Evolutionary conservation across 2,113 vertebrate genomes (phyloP), one percentile per base, ranked within the genome.

Genomic region (Corythoichthys haematopterus): DNA sequence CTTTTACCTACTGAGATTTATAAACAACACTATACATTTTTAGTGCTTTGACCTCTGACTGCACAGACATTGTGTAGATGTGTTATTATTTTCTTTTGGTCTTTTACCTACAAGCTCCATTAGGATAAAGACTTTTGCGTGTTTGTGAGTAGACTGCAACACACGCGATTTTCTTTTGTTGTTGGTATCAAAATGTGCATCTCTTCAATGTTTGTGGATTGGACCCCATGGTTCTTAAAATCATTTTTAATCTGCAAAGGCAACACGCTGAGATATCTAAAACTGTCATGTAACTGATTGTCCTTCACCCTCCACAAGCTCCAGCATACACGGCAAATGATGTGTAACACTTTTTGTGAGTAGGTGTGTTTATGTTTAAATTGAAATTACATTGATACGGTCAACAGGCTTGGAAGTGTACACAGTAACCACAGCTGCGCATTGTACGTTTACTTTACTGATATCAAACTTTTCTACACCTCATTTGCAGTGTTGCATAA

Each of bases 241-340:
- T 35, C 28, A 35, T 56, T 79, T 70, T 72, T 84, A 81, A 85
- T 86, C 82, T 62, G 66, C 15, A 11, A 14, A 81, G 74, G 60
- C 51, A 74, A 82, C 82, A 80, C 75, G 68, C 80, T 74, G 80
- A 80, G 68, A 80, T 83, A 82, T 83, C 77, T 77, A 65, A 56
- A 72, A 68, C 70, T 46, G 40, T 43, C 40, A 43, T 1, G 3
- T 8, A 2, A 74, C 80, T 74, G 68, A 68, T 80, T 20, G 52
- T 64, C 57, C 65, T 14, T 65, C 52, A 64, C 63, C 73, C 70
- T 70, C 79, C 48, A 53, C 35, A 36, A 15, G 12, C 65, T 52
- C 72, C 36, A 40, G n/a, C 65, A 78, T 58, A 15, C 64, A 68
- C 52, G 60, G 77, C 38, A 81, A 83, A 82, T 76, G 74, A 85